Evolutionary conservation across 2,113 vertebrate species (phyloP), one percentile per base, ranked within the genome.

Genomic region (Podarcis raffonei): DNA sequence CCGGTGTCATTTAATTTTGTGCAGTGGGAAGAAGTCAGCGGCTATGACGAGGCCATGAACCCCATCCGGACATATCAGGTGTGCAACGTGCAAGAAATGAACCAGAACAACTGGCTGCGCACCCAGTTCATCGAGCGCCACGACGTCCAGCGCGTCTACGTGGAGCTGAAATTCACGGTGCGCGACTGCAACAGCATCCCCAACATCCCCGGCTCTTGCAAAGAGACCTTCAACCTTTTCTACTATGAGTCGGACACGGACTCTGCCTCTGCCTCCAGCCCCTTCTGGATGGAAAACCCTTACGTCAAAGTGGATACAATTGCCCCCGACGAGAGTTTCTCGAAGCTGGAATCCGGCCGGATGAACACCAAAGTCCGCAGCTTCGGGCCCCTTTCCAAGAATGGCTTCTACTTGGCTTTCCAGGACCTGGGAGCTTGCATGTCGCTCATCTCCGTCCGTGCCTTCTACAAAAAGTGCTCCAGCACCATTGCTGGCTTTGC

Each of bases 201-300:
- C 78, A 99, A 99, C 94, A 99, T 99, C 94, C 98, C 98, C 0
- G 99, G 99, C 86, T 99, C 99, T 94, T 99, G 99, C 97, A 99
- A 99, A 96, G 99, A 99, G 96, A 99, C 99, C 90, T 99, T 99
- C 97, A 99, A 99, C 96, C 98, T 99, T 89, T 99, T 99, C 96
- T 99, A 99, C 95, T 99, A 99, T 0, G 99, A 99, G 92, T 98
- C 98, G 0, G 99, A 99, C 95, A 97, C 98, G 0, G 99, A 99
- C 82, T 98, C 98, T 32, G 99, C 99, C 89, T 99, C 99, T 1
- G 98, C 98, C 65, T 98, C 97, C 79, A 99, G 97, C 82, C 99
- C 99, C 18, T 99, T 98, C 96, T 99, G 99, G 99, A 99, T 99
- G 99, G 99, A 99, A 96, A 99, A 99, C 94, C 99, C 99, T 3